These are phyloP conservation scores for Gambusia affinis DNA, from an alignment of 2,113 vertebrate species.

Conservation along the genomic window DNA sequence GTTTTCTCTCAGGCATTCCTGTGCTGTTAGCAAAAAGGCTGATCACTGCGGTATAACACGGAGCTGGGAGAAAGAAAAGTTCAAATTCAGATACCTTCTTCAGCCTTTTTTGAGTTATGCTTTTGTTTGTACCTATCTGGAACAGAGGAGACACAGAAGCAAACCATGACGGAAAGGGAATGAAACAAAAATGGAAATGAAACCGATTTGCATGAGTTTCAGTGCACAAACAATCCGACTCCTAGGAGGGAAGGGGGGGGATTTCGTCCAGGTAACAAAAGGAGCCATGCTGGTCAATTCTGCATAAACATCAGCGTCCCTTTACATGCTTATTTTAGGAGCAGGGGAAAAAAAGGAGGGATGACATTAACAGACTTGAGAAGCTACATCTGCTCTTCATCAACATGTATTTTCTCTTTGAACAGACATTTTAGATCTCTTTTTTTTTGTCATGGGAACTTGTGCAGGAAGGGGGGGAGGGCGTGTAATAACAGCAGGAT, in stretches of 20 bases:
- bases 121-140: slow-evolving; percentile 95
- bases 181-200: slow-evolving; percentile 69
- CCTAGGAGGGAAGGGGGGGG: background rate
- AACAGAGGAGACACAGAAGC: slow-evolving; percentile 85
- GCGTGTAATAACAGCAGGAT: background rate
- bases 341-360: slow-evolving; percentile 25
- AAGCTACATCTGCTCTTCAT: background rate
- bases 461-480: background rate
- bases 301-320: slow-evolving; percentile 52
- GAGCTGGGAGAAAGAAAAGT: slow-evolving; percentile 59
- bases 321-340: slow-evolving; percentile 66
- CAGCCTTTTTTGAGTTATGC: slow-evolving; percentile 88
- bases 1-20: slow-evolving; percentile 50
- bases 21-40: slow-evolving; percentile 28
- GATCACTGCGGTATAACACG: slow-evolving; percentile 45
- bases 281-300: slow-evolving; percentile 69
- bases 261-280: slow-evolving; percentile 29
- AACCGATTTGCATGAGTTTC: slow-evolving; percentile 48
- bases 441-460: background rate
- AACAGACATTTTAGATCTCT: background rate
- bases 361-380: slow-evolving; percentile 13
- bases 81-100: slow-evolving; percentile 85
- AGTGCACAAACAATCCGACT: slow-evolving; percentile 42
- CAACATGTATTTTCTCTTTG: background rate
- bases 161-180: slow-evolving; percentile 70